These are phyloP conservation scores for Hemibagrus guttatus DNA, from an alignment of 2,797 vertebrate genomes.

Conservation along the genomic window DNA sequence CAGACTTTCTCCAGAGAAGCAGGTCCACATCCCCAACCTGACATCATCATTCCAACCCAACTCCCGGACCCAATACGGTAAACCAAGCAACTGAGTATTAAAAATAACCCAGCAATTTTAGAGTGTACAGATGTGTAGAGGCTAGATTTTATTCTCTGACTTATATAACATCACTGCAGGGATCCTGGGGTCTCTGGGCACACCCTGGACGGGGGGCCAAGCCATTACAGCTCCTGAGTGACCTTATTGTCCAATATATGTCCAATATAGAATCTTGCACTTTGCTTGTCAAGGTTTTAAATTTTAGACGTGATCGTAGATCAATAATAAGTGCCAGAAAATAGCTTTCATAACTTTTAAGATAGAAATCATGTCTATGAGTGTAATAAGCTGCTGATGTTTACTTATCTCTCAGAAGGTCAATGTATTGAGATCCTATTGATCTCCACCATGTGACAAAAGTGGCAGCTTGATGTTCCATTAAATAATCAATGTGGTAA, in stretches of 20 bases:
- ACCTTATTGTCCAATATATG: neutral
- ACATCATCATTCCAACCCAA: neutral
- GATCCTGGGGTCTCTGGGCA: too few relatives aligned
- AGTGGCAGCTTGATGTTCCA: conserved; percentile 90
- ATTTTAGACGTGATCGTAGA: conserved; percentile 20
- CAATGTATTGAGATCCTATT: conserved; percentile 82
- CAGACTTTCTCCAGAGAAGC: neutral
- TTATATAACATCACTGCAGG: neutral
- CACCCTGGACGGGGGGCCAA: too few relatives aligned
- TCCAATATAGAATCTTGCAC: neutral
- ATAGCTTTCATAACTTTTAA: conserved; percentile 43
- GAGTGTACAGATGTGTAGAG: neutral
- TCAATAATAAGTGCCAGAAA: conserved; percentile 44
- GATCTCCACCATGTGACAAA: conserved; percentile 85
- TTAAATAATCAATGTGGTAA: conserved; percentile 95
- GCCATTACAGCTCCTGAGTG: neutral
- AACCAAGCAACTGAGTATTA: neutral
- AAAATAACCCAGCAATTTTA: neutral
- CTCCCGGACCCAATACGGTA: neutral
- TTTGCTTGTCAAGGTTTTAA: neutral
- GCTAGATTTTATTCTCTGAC: neutral
- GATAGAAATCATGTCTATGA: conserved; percentile 44
- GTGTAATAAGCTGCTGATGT: conserved; percentile 67
- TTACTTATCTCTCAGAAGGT: conserved; percentile 80
- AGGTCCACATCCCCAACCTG: neutral